Conservation (phyloP, 2,113 vertebrate genomes). For the Oreocharis arfaki region DNA sequence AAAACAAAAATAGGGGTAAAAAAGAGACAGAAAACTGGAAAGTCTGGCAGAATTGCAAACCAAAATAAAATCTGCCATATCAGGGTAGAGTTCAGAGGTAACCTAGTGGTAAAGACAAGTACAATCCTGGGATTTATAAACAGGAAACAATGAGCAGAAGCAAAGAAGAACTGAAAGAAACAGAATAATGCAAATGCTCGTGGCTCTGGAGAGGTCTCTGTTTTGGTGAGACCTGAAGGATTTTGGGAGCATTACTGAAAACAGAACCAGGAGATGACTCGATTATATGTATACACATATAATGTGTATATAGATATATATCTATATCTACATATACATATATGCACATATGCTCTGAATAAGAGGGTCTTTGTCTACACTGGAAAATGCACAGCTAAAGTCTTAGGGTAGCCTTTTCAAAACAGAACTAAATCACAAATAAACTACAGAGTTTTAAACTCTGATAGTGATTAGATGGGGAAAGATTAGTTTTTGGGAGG, state of each 20-base stretch:
- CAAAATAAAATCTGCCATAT: background rate
- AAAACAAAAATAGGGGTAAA: too few species aligned
- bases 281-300: background rate
- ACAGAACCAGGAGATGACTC: background rate
- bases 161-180: background rate
- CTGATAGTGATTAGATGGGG: background rate
- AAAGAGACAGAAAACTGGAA: background rate
- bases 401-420: background rate
- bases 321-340: background rate
- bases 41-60: background rate
- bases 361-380: background rate
- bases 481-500: background rate
- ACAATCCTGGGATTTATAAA: background rate
- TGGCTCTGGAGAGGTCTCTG: background rate
- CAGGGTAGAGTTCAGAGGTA: background rate
- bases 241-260: background rate
- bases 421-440: background rate
- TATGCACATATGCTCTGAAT: background rate
- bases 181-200: fast-evolving
- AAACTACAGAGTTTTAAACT: background rate
- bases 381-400: background rate
- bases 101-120: background rate
- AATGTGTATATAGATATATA: background rate
- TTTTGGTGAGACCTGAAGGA: background rate
- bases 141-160: background rate